Conservation (phyloP, 1,140 invertebrate genomes). For the Brevipalpus yothersi region DNA sequence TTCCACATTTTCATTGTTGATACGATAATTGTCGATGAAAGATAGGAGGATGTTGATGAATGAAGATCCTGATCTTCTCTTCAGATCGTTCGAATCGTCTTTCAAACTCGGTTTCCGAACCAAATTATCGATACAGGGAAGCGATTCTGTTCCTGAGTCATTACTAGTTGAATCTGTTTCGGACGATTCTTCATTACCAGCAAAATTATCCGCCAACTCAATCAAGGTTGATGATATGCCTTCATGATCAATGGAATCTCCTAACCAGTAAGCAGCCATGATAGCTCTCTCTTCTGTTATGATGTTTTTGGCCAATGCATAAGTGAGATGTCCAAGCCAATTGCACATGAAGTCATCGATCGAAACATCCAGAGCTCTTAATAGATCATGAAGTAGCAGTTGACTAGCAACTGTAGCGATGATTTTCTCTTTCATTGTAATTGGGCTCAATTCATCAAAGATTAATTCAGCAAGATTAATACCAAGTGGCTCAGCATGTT, state of each 20-base stretch:
- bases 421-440: background rate
- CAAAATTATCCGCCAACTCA: slow-evolving; percentile 43
- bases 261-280: background rate
- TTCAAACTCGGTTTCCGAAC: background rate
- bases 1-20: too few species aligned
- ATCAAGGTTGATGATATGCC: slow-evolving; percentile 31
- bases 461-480: background rate
- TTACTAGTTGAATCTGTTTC: background rate
- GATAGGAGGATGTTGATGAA: too few species aligned
- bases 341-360: background rate
- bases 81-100: background rate
- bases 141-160: background rate
- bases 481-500: background rate
- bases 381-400: background rate
- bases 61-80: background rate
- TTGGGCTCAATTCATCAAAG: background rate
- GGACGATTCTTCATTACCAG: background rate
- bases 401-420: background rate
- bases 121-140: background rate
- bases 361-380: background rate
- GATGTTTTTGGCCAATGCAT: background rate
- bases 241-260: background rate
- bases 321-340: background rate
- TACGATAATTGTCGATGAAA: too few species aligned
- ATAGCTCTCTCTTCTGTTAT: background rate